A percentile compares a stretch with the other conserved stretches of the same genome.
Conservation (phyloP, 2,797 vertebrate species). For the Helarctos malayanus region DNA sequence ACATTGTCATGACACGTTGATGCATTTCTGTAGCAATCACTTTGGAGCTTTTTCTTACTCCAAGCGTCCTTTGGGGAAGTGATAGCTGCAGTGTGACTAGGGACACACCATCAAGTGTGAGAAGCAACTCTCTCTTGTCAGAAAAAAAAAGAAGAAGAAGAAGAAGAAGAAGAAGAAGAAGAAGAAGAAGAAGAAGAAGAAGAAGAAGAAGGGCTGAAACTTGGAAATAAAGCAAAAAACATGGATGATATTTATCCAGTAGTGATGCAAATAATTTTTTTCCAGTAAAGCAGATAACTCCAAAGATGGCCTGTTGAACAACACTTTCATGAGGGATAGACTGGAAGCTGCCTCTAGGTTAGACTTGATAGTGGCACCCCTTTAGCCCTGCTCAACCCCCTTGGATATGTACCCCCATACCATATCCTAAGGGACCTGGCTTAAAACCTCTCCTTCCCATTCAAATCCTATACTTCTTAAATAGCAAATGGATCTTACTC, state of each 20-base stretch:
- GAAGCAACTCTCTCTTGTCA: neutral
- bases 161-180: too few species aligned
- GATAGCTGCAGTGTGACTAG: neutral
- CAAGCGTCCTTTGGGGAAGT: neutral
- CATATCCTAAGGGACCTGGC: too few species aligned
- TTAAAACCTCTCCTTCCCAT: too few species aligned
- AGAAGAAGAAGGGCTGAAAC: neutral
- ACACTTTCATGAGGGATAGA: neutral
- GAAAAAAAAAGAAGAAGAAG: neutral
- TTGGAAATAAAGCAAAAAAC: neutral
- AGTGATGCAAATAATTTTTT: neutral
- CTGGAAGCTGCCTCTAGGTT: accelerated
- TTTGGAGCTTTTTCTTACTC: neutral
- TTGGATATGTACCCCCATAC: accelerated
- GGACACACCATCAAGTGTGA: neutral
- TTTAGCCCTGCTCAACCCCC: accelerated
- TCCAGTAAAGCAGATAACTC: neutral
- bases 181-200: too few species aligned
- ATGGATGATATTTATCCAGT: neutral
- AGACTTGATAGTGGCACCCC: accelerated
- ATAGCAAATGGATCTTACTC: too few species aligned
- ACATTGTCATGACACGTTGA: neutral
- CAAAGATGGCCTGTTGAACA: neutral
- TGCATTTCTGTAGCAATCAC: neutral
- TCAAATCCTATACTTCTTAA: neutral